Percentiles rank a stretch among this genome's conserved stretches.
These are phyloP conservation scores for Trichonephila inaurata DNA, from an alignment of 1,140 invertebrate species.

Conservation along the genomic window DNA sequence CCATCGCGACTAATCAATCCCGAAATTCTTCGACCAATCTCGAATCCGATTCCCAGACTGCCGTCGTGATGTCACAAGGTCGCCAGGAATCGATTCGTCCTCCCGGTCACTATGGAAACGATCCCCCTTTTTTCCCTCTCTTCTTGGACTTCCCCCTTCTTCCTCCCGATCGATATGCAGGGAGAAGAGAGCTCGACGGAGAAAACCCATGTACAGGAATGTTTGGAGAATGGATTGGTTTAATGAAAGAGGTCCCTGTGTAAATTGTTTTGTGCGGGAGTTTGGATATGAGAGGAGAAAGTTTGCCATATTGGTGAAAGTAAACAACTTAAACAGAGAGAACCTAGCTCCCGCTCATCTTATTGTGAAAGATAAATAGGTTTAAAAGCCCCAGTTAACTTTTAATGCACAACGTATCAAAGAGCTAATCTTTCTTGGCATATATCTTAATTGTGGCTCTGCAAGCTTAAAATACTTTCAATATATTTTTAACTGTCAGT, in stretches of 20 bases:
- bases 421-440: too few relatives aligned
- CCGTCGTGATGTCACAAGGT: constrained; percentile 22
- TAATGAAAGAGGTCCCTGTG: background rate
- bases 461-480: too few relatives aligned
- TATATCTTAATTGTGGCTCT: too few relatives aligned
- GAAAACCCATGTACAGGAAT: constrained; percentile 17
- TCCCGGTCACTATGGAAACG: constrained; percentile 14
- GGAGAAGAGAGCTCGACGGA: background rate
- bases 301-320: too few relatives aligned
- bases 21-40: background rate
- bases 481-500: too few relatives aligned
- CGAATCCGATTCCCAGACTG: background rate
- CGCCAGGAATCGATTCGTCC: background rate
- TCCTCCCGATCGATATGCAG: background rate
- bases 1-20: background rate
- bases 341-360: too few relatives aligned
- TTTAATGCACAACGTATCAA: too few relatives aligned
- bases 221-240: background rate
- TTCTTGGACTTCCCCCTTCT: constrained; percentile 24
- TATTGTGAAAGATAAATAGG: too few relatives aligned
- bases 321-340: too few relatives aligned
- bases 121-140: background rate
- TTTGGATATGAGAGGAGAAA: too few relatives aligned
- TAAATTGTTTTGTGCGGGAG: too few relatives aligned
- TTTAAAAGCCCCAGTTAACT: too few relatives aligned